Conservation (phyloP, 2,797 vertebrate species). For the Aulostomus chinensis region DNA sequence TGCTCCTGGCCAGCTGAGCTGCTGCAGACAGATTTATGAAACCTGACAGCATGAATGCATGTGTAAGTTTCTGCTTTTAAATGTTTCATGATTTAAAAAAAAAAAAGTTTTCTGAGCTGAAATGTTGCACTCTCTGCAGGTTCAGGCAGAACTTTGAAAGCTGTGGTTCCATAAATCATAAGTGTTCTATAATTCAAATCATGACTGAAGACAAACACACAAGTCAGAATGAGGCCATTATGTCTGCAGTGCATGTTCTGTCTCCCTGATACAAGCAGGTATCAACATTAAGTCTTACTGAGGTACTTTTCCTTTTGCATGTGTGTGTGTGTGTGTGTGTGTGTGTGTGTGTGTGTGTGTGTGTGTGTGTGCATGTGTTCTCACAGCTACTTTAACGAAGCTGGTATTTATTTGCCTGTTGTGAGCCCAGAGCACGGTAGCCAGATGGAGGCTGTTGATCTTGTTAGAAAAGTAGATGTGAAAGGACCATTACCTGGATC, state of each 20-base stretch:
- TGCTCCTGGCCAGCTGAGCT: constrained; percentile 24
- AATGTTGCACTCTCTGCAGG: neutral
- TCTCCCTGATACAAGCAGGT: constrained; percentile 1
- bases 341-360: constrained; percentile 19
- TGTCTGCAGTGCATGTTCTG: neutral
- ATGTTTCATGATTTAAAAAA: neutral
- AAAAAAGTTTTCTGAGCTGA: neutral
- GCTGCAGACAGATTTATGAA: neutral
- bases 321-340: constrained; percentile 19
- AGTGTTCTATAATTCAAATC: neutral
- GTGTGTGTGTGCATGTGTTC: constrained; percentile 21
- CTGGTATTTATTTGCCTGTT: constrained; percentile 70
- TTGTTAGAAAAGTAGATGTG: constrained; percentile 72
- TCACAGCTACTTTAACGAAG: constrained; percentile 51
- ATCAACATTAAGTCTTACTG: neutral
- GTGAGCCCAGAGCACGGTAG: constrained; percentile 58
- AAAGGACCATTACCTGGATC: constrained; percentile 74
- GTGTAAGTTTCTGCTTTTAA: neutral
- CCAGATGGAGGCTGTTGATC: constrained; percentile 82
- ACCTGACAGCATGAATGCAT: constrained; percentile 9
- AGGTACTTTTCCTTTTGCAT: constrained; percentile 19
- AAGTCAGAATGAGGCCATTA: neutral
- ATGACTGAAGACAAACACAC: neutral
- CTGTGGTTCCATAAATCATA: constrained; percentile 3
- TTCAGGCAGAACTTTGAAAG: constrained; percentile 12